Conservation (phyloP, 2,113 vertebrate species). For the Gnathonemus echidnorhynchus region DNA sequence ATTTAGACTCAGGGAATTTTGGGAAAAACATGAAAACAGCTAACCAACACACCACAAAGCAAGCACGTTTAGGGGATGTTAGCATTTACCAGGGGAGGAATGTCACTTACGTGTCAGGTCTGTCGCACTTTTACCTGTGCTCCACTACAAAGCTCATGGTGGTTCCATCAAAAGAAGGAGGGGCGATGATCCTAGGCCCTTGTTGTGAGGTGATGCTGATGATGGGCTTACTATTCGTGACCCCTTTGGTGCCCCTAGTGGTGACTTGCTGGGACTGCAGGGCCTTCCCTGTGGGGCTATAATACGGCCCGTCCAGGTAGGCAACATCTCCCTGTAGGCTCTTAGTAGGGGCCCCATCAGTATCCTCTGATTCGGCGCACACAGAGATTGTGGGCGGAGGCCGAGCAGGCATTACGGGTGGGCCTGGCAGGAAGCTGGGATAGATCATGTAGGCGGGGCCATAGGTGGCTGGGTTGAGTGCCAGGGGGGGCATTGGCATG, state of each 20-base stretch:
- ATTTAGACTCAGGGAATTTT: neutral
- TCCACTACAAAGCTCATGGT: constrained; percentile 98
- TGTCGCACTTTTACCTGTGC: constrained; percentile 65
- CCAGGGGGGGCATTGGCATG: constrained; percentile 68
- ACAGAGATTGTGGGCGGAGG: constrained; percentile 64
- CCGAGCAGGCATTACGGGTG: constrained; percentile 60
- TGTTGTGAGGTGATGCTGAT: constrained; percentile 86
- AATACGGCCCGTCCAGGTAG: constrained; percentile 77
- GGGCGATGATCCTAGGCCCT: constrained; percentile 80
- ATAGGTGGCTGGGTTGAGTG: constrained; percentile 71
- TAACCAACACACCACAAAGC: neutral
- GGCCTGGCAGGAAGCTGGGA: constrained; percentile 73
- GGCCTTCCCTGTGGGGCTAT: constrained; percentile 67
- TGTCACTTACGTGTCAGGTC: constrained; percentile 24
- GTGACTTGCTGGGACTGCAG: constrained; percentile 34
- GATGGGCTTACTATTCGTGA: constrained; percentile 61
- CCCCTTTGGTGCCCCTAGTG: constrained; percentile 41
- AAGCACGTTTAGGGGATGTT: neutral
- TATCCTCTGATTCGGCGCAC: constrained; percentile 38
- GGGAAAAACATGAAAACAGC: neutral
- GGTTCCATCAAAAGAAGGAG: constrained; percentile 88
- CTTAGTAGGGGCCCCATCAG: constrained; percentile 13
- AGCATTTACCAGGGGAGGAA: neutral
- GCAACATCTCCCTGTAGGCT: constrained; percentile 44
- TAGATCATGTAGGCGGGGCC: constrained; percentile 87